Percentiles rank a stretch among this genome's conserved stretches.
These are phyloP conservation scores for human (Homo sapiens) DNA, from an alignment of 2,113 vertebrate genomes.

Conservation along the genomic window GRCh38 chr1:20447001-20447500, in stretches of 20 bases:
- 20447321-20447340: not conserved
- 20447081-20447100: not conserved
- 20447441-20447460: fast-evolving
- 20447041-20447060: not conserved
- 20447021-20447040: not conserved
- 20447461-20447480: not conserved
- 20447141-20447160: conserved; percentile 33
- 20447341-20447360: not conserved
- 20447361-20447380: not conserved
- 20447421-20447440: not conserved
- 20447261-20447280: not conserved
- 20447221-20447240: not conserved
- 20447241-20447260: not conserved
- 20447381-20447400: fast-evolving
- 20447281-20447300: not conserved
- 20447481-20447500: not conserved
- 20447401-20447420: not conserved
- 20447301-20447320: not conserved
- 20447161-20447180: not conserved
- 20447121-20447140: conserved; percentile 19
- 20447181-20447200: not conserved
- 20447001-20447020: not conserved
- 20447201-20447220: not conserved
- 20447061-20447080: conserved; percentile 15
- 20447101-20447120: conserved; percentile 57